A percentile compares a stretch with the other conserved stretches of the same genome.
Evolutionary conservation across 1,140 invertebrate genomes (phyloP).

Genomic region (Bombus pyrosoma): DNA sequence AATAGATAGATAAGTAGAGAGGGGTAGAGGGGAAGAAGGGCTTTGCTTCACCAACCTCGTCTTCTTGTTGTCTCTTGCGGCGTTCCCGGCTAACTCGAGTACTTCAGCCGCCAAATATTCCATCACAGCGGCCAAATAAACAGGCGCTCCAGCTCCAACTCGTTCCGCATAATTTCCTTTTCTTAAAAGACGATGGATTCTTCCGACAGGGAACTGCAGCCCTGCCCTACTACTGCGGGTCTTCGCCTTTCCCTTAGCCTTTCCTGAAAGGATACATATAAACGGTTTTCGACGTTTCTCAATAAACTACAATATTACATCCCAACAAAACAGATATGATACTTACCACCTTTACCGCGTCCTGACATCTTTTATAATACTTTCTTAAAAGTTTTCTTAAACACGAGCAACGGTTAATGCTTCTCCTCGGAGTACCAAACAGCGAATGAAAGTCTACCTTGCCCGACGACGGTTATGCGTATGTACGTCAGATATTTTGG

Average conservation of each 20-base stretch:
- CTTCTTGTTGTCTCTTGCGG: slow-evolving; percentile 82
- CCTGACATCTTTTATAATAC: slow-evolving; percentile 66
- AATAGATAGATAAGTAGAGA: background rate
- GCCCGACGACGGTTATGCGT: slow-evolving; percentile 51
- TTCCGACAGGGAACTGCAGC: slow-evolving; percentile 86
- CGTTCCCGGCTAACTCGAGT: slow-evolving; percentile 83
- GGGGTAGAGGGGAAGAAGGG: slow-evolving; percentile 25
- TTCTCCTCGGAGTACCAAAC: slow-evolving; percentile 33
- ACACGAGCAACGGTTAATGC: background rate
- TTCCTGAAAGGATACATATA: slow-evolving; percentile 73
- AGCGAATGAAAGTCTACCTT: slow-evolving; percentile 60
- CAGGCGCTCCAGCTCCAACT: slow-evolving; percentile 85
- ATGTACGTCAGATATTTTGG: slow-evolving; percentile 69
- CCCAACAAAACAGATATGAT: background rate
- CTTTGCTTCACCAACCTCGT: slow-evolving; percentile 71
- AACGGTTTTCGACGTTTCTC: slow-evolving; percentile 9
- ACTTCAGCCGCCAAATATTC: slow-evolving; percentile 86
- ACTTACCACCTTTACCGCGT: slow-evolving; percentile 72
- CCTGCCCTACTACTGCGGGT: slow-evolving; percentile 86
- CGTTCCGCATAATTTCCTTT: slow-evolving; percentile 86
- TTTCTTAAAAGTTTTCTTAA: background rate
- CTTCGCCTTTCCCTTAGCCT: slow-evolving; percentile 83
- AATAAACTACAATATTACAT: background rate
- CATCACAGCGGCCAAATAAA: slow-evolving; percentile 86
- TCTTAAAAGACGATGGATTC: slow-evolving; percentile 85